Evolutionary conservation across 1,140 invertebrate species (phyloP), one percentile per base, ranked within the genome.

Genomic region (Uloborus diversus): DNA sequence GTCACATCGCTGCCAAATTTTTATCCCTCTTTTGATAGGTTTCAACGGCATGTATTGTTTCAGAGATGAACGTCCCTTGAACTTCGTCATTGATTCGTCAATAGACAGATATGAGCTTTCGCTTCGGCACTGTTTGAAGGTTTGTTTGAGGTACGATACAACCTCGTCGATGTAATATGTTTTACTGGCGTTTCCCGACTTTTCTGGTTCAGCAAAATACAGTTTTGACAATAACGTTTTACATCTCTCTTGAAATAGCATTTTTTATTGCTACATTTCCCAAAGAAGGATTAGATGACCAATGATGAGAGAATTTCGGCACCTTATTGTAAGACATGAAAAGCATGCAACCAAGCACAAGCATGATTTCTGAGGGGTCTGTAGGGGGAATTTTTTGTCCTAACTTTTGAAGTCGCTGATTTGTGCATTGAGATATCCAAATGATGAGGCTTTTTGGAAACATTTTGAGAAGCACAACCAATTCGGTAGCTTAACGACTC

Each of bases 181-280:
- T 51, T 51, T 51, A 51, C 49, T 51, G 7, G 37, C 37, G 17
- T 42, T 42, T 49, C n/a, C 30, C 20, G 32, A 11, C 61, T 33
- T 64, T 33, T 47, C 64, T 66, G 35, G 64, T 25, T 66, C 35
- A 49, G 64, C 23, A 66, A 84, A 84, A 81, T 84, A 84, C 25
- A 85, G 30, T 81, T 85, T 85, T 27, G 84, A 84, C 59, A 81
- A 42, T 5, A 70, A 23, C 51, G 62, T 33, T 47, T 71, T 33
- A 78, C 70, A 84, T 80, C 83, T 82, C 49, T 84, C 66, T 57
- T n/a, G n/a, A n/a, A n/a, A n/a, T n/a, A n/a, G n/a, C 71, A 25
- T 73, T 37, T 79, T 84, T 84, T 61, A 84, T 83, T 49, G 81
- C 65, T 78, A 25, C 33, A 79, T 85, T 85, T 56, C 83, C 83